Base-by-base conservation (phyloP, 2,888 invertebrate genomes). In the Neelides folsomi region DNA sequence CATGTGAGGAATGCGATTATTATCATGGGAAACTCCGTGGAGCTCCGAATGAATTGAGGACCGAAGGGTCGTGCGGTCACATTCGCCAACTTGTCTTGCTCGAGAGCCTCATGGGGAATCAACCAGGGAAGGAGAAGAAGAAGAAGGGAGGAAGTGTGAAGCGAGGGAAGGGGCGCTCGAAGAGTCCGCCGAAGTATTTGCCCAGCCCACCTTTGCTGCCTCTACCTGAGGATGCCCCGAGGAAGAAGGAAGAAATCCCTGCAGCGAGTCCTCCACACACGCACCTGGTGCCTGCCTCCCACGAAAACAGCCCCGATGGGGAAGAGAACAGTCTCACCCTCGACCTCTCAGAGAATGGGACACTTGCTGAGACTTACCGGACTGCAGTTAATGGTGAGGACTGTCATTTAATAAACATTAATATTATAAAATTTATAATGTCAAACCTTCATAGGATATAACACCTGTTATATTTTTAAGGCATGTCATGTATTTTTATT, bases 301-400 rank as follows among this genome's bases (percentile, higher is more conserved):
- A 40, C 43, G 19, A 51, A 37, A 46, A 51, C 37, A 20, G 48
- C 40, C 38, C 44, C 8, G n/a, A 41, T 36, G 43, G 19, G 34
- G 48, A 48, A 49, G 56, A 56, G 44, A 41, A 44, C 43, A 55
- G 57, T 51, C 48, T 49, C 16, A 47, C 46, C 51, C 45, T 34
- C 27, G 57, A 57, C 42, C 46, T 50, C 36, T 57, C 57, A 18
- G 53, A 56, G 43, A 51, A 53, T 53, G 53, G 53, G 10, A 48
- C 52, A 35, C 38, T 59, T n/a, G 53, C 55, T 12, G 58, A 58
- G 38, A 58, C 57, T 47, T 60, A 52, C 45, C 49, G 53, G 20
- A 60, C 60, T 19, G 60, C 60, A 46, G 55, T 53, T 12, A 54
- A 56, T 53, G 60, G 60, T 60, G 39, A 52, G 52, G 42, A 13